phyloP scores from a whole-genome alignment of 2,113 vertebrate genomes.

The Neodon shergylaensis region DNA sequence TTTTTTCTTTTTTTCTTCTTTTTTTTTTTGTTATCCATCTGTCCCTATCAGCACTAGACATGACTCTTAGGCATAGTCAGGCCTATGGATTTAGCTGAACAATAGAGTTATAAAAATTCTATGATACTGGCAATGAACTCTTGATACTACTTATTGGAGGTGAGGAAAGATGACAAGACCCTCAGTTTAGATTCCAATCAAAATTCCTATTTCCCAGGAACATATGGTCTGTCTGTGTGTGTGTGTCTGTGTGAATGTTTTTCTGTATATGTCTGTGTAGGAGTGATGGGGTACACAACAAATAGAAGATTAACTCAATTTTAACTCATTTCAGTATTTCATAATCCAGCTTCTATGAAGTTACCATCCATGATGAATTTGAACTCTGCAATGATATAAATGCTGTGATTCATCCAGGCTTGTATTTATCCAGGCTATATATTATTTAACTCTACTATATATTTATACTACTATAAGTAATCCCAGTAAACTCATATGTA shows the following conservation, averaged over 20 bases:
- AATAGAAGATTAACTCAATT: not conserved
- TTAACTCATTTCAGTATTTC: not conserved
- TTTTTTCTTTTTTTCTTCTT: too few relatives aligned
- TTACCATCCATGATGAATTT: not conserved
- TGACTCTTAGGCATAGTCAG: not conserved
- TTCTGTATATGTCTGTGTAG: not conserved
- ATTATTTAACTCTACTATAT: not conserved
- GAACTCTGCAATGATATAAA: not conserved
- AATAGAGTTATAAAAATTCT: not conserved
- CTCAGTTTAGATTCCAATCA: not conserved
- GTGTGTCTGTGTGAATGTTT: not conserved
- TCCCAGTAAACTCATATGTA: not conserved
- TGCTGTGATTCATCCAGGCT: not conserved
- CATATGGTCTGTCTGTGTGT: not conserved
- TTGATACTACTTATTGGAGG: not conserved
- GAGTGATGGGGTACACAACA: not conserved
- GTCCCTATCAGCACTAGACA: not conserved
- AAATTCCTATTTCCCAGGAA: not conserved
- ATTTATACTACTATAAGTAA: not conserved
- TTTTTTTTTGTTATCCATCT: not conserved
- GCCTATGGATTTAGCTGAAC: not conserved
- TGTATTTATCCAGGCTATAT: not conserved
- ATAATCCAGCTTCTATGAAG: not conserved
- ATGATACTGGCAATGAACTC: not conserved
- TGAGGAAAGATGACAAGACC: not conserved